A percentile compares a stretch with the other conserved stretches of the same genome.
phyloP scores from a whole-genome alignment of 2,113 vertebrate species.

The Vireo altiloquus region DNA sequence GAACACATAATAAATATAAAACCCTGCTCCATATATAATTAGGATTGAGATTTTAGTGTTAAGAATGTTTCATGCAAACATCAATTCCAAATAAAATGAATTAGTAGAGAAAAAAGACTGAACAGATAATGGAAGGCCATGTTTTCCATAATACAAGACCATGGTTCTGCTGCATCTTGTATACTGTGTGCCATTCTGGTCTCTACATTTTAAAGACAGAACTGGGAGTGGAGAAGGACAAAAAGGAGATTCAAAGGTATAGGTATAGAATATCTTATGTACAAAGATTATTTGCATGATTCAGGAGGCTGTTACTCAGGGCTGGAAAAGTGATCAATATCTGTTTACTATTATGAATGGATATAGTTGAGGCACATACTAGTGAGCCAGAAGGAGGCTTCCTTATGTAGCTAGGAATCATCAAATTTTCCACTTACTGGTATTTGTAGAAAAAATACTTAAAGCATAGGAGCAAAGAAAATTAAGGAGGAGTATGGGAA shows the following conservation, averaged over 20 bases:
- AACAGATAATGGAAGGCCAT: neutral
- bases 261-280: neutral
- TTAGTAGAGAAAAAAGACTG: neutral
- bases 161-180: neutral
- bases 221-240: neutral
- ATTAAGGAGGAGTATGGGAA: neutral
- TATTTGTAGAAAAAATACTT: neutral
- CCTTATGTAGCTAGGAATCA: neutral
- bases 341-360: neutral
- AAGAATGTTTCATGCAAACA: neutral
- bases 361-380: neutral
- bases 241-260: neutral
- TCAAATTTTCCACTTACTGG: neutral
- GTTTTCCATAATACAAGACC: neutral
- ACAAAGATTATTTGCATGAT: neutral
- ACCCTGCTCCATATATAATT: neutral
- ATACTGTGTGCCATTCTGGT: accelerated
- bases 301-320: neutral
- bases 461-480: neutral
- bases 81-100: neutral
- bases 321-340: neutral
- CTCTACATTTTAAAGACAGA: neutral
- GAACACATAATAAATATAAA: neutral
- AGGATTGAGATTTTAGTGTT: neutral
- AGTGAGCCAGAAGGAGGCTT: neutral